Evolutionary conservation across 2,797 vertebrate genomes (phyloP).

Genomic region (Protosalanx chinensis): DNA sequence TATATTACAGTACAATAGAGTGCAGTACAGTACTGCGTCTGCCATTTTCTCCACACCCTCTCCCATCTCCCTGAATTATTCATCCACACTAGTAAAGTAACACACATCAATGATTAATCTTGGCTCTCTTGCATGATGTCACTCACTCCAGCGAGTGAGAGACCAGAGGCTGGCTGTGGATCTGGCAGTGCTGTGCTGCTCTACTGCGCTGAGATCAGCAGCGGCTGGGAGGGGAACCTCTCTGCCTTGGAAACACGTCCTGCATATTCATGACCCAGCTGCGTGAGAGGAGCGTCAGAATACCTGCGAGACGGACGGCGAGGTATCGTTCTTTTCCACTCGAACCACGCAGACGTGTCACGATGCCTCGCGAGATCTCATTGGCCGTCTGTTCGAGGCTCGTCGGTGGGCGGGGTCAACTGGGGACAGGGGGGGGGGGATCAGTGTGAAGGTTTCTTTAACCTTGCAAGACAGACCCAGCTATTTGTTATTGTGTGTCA

Average conservation of each 20-base stretch:
- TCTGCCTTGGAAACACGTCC: background rate
- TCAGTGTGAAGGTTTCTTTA: background rate
- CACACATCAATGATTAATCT: conserved; percentile 60
- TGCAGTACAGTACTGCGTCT: conserved; percentile 22
- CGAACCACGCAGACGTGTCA: too few species aligned
- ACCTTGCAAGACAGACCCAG: background rate
- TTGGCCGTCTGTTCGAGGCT: too few species aligned
- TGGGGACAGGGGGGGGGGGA: background rate
- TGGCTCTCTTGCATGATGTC: conserved; percentile 40
- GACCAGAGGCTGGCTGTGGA: conserved; percentile 50
- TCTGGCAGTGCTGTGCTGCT: conserved; percentile 20
- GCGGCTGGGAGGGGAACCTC: background rate
- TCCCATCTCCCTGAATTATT: conserved; percentile 54
- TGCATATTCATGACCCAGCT: background rate
- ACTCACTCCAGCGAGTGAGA: conserved; percentile 10
- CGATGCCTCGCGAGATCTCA: too few species aligned
- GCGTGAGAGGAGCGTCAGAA: background rate
- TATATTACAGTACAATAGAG: background rate
- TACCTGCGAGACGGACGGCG: background rate
- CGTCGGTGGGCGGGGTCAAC: background rate
- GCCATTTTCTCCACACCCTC: conserved; percentile 30
- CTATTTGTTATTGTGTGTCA: background rate
- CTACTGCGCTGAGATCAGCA: background rate
- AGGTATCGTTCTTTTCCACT: background rate
- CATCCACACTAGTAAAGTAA: conserved; percentile 55